Evolutionary conservation across 2,113 vertebrate species (phyloP).

Genomic region (Trinectes maculatus): DNA sequence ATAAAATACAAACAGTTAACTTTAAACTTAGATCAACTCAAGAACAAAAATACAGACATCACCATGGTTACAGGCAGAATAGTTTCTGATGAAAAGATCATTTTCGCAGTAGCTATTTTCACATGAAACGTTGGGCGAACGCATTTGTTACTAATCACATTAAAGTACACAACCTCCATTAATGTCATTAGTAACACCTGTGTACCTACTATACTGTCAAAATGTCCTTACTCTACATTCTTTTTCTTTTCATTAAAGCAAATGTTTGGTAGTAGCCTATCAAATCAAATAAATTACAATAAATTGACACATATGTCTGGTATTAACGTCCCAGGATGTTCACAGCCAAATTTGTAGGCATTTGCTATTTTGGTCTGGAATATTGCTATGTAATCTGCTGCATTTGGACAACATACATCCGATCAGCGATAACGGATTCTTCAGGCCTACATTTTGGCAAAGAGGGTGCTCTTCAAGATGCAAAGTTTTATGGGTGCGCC

Average conservation of each 20-base stretch:
- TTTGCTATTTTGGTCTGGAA: background rate
- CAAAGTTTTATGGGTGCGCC: background rate
- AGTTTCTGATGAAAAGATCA: background rate
- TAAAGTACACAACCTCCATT: too few relatives aligned
- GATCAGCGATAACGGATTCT: background rate
- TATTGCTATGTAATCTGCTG: background rate
- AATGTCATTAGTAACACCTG: too few relatives aligned
- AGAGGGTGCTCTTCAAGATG: background rate
- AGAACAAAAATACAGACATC: background rate
- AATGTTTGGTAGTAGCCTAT: too few relatives aligned
- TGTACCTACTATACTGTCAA: too few relatives aligned
- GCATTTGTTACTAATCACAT: too few relatives aligned
- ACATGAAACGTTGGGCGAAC: too few relatives aligned
- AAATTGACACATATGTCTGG: background rate
- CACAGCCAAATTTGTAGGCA: too few relatives aligned
- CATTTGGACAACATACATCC: constrained; percentile 1
- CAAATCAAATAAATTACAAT: background rate
- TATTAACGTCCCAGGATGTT: background rate
- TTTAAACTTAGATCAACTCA: too few relatives aligned
- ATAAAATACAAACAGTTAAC: too few relatives aligned
- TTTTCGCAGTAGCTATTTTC: background rate
- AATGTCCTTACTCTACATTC: too few relatives aligned
- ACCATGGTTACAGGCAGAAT: background rate
- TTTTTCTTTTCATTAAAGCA: too few relatives aligned
- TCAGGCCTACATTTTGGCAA: background rate